Evolutionary conservation across 2,888 invertebrate genomes (phyloP).

Genomic region (Acleris literana): DNA sequence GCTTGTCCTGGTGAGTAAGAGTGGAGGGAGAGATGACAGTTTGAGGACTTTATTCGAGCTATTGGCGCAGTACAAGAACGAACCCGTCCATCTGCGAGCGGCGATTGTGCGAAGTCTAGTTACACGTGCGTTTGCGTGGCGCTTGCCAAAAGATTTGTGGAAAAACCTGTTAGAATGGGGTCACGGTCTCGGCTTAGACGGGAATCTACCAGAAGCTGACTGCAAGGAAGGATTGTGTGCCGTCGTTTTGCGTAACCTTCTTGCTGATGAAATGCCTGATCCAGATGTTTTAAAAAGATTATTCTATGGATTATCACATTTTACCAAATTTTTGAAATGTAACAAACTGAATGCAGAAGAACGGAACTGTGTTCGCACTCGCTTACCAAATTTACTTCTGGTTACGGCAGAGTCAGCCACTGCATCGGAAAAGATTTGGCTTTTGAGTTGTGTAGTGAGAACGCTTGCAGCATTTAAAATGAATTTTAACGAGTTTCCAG

Average conservation of each 20-base stretch:
- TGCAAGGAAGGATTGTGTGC: slow-evolving; percentile 32
- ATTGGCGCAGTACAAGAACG: slow-evolving; percentile 20
- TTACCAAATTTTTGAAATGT: slow-evolving; percentile 1
- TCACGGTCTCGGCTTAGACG: slow-evolving; percentile 20
- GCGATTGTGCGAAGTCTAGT: slow-evolving; percentile 31
- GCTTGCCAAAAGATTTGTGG: slow-evolving; percentile 28
- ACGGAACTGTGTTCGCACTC: slow-evolving; percentile 4
- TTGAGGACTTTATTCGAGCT: slow-evolving; percentile 14
- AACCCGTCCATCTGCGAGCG: slow-evolving; percentile 28
- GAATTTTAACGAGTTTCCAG: slow-evolving; percentile 2
- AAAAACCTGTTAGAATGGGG: background rate
- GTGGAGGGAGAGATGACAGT: slow-evolving; percentile 13
- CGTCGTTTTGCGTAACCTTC: slow-evolving; percentile 22
- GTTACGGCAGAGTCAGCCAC: background rate
- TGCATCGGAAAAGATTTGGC: background rate
- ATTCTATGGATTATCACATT: slow-evolving; percentile 15
- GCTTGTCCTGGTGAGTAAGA: slow-evolving; percentile 9
- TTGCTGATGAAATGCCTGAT: background rate
- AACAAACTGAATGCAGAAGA: slow-evolving; percentile 9
- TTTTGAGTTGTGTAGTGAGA: slow-evolving; percentile 2
- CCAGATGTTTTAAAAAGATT: slow-evolving; percentile 8
- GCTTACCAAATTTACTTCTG: slow-evolving; percentile 15
- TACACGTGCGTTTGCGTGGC: slow-evolving; percentile 25
- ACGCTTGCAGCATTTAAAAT: slow-evolving; percentile 13
- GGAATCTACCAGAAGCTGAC: slow-evolving; percentile 15